Percentiles rank a stretch among this genome's conserved stretches.
Evolutionary conservation across 2,113 vertebrate genomes (phyloP).

Genomic region (Pyrgilauda ruficollis): DNA sequence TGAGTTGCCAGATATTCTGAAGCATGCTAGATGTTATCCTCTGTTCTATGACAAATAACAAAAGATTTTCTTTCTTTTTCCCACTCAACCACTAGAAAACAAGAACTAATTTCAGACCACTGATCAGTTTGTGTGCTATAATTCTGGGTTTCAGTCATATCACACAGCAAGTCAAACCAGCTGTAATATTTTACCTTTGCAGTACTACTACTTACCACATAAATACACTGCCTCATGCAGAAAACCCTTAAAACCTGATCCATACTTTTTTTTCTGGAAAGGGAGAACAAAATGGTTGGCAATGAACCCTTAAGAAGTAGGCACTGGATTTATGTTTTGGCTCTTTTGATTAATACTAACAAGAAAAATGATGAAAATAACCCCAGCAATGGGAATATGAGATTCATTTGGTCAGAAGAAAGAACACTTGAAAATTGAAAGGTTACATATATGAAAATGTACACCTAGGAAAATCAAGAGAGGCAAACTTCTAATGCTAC

Average conservation of each 20-base stretch:
- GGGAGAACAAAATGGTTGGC: background rate
- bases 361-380: conserved; percentile 19
- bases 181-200: background rate
- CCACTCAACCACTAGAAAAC: background rate
- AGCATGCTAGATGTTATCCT: background rate
- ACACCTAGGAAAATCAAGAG: background rate
- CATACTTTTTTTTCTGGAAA: background rate
- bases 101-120: background rate
- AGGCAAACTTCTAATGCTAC: background rate
- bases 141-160: background rate
- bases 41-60: background rate
- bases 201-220: background rate
- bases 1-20: background rate
- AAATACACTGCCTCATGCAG: background rate
- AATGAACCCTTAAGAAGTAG: background rate
- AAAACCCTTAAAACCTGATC: background rate
- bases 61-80: background rate
- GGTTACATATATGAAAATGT: background rate
- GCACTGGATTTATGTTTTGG: background rate
- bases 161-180: background rate
- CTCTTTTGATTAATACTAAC: background rate
- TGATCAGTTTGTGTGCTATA: background rate
- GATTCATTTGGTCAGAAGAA: background rate
- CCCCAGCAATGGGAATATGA: background rate
- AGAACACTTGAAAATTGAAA: background rate